phyloP scores from a whole-genome alignment of 2,797 vertebrate species.

The Oryzias dopingdopingensis region DNA sequence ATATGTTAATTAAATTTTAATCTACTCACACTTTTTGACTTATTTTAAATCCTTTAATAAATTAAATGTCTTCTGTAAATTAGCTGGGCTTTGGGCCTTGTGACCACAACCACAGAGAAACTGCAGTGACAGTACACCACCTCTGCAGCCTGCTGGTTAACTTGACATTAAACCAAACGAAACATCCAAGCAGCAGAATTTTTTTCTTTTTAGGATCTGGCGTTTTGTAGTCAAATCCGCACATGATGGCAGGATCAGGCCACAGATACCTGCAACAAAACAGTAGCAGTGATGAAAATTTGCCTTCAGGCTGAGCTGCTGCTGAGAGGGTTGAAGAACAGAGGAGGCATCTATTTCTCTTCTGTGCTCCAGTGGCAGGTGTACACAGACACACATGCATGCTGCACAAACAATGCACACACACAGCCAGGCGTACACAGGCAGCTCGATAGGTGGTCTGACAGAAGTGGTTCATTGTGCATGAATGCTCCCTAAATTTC shows the following conservation, averaged over 20 bases:
- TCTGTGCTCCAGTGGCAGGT: constrained; percentile 52
- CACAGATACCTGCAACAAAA: constrained; percentile 43
- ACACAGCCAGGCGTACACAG: constrained; percentile 19
- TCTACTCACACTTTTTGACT: no score
- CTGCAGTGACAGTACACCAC: constrained; percentile 25
- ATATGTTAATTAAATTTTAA: no score
- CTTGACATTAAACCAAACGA: constrained; percentile 47
- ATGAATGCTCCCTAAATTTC: constrained; percentile 74
- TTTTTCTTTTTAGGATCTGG: constrained; percentile 14
- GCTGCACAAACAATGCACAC: constrained; percentile 42
- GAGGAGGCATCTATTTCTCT: constrained; percentile 50
- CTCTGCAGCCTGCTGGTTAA: constrained; percentile 33
- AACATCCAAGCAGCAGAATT: constrained; percentile 35
- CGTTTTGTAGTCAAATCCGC: neutral
- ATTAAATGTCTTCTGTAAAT: constrained; percentile 41
- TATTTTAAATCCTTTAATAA: constrained; percentile 10
- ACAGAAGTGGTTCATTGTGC: constrained; percentile 73
- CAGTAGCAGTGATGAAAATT: constrained; percentile 58
- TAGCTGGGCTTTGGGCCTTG: constrained; percentile 31
- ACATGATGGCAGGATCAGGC: constrained; percentile 29
- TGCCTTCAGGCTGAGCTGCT: constrained; percentile 64
- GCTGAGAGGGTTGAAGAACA: constrained; percentile 58
- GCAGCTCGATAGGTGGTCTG: constrained; percentile 67
- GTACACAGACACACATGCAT: constrained; percentile 49
- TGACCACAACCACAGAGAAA: constrained; percentile 22